These are phyloP conservation scores for Adelges cooleyi DNA, from an alignment of 1,140 invertebrate genomes.

Conservation along the genomic window DNA sequence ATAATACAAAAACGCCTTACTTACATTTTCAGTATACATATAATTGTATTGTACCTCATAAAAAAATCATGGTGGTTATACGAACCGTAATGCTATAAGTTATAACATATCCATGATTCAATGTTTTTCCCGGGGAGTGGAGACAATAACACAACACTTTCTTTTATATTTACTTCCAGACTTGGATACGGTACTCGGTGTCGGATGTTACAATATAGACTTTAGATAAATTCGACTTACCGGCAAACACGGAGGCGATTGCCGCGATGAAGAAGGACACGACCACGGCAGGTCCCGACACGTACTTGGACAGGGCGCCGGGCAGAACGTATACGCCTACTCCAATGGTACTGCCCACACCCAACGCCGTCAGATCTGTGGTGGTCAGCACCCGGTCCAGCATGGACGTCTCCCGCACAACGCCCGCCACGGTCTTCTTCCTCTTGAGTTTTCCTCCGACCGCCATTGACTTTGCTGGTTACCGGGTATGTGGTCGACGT, in stretches of 20 bases:
- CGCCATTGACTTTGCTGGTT: no score
- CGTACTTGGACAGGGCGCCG: slow-evolving; percentile 71
- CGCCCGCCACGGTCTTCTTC: slow-evolving; percentile 17
- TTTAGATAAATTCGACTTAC: slow-evolving; percentile 41
- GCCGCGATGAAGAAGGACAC: slow-evolving; percentile 82
- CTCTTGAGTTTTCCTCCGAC: not conserved
- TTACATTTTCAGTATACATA: no score
- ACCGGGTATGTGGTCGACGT: no score
- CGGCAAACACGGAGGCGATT: slow-evolving; percentile 75
- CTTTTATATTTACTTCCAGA: no score
- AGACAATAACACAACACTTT: no score
- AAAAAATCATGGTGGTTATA: no score
- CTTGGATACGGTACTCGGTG: no score
- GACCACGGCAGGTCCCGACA: slow-evolving; percentile 75
- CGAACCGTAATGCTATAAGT: no score
- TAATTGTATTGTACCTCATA: no score
- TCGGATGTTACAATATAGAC: not conserved
- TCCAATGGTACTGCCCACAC: slow-evolving; percentile 74
- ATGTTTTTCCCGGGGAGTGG: no score
- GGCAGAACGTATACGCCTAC: slow-evolving; percentile 85
- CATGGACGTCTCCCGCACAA: slow-evolving; percentile 41
- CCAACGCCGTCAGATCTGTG: slow-evolving; percentile 67
- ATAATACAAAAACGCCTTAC: no score
- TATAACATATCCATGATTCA: no score
- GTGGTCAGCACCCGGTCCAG: slow-evolving; percentile 62